Base-by-base conservation (phyloP, 2,797 vertebrate genomes). In the Thalassophryne amazonica region DNA sequence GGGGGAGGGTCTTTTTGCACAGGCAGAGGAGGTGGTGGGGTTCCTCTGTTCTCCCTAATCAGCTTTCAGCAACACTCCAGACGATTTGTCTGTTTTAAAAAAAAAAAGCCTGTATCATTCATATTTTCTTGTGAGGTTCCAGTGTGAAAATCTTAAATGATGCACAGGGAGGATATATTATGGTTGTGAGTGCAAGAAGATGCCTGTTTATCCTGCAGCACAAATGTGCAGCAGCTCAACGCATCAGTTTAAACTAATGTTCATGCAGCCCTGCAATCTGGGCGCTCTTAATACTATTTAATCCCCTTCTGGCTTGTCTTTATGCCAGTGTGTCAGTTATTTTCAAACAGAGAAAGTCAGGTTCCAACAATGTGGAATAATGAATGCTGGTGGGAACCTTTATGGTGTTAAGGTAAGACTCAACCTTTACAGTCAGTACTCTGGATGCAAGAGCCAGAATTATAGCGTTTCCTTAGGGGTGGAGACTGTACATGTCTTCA, bases 231-330 rank as follows among this genome's bases (percentile, higher is more conserved):
- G 51, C 70, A 53, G 77, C 71, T 73, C 15, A 33, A 50, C 45
- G 66, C 55, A 69, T 82, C 68, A 67, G 59, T 63, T 47, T 68
- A 56, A 77, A 55, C 20, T 13, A 67, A 70, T 78, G 60, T 79
- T 73, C 70, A 55, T 73, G 72, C 52, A 46, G 42, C 55, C 50
- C 35, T 74, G 73, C 84, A 90, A n/a, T 87, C 87, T 89, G 83
- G 78, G 86, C 68, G 49, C 76, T 81, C 68, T 73, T 89, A 89
- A 89, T 88, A 56, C 86, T 29, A 53, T 73, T 80, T 89, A 88
- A 89, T 88, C 87, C 81, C 42, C 53, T 40, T 53, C 73, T 73
- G 74, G 45, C 57, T 51, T 69, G 60, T 69, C 55, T 48, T 70
- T 58, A 45, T 70, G 73, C 74, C 81, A 60, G 45, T 28, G 49